phyloP scores from a whole-genome alignment of 92 coral and sea anemone genomes.

The Pocillopora meandrina region DNA sequence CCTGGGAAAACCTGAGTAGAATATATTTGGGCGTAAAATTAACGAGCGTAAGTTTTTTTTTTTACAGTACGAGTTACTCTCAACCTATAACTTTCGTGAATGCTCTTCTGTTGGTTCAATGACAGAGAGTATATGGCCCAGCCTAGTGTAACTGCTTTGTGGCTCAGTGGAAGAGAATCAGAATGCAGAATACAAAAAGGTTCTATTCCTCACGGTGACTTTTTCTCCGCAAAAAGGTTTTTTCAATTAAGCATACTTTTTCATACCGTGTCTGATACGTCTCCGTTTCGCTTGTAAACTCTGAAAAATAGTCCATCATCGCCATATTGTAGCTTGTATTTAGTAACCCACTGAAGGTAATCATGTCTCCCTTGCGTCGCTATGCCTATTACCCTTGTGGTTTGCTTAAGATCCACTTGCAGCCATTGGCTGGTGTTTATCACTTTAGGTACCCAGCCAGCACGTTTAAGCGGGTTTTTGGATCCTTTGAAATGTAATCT shows the following conservation, averaged over 20 bases:
- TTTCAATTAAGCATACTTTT: not conserved
- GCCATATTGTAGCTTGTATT: constrained; percentile 44
- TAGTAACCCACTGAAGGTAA: constrained; percentile 43
- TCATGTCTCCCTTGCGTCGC: constrained; percentile 53
- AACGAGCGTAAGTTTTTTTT: too few species aligned
- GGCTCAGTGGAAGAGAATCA: too few species aligned
- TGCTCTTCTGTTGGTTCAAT: not conserved
- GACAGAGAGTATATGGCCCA: too few species aligned
- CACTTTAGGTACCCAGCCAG: constrained; percentile 27
- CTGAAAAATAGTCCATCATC: constrained; percentile 40
- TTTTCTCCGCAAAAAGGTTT: not conserved
- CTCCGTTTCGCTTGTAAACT: constrained; percentile 33
- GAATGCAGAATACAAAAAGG: too few species aligned
- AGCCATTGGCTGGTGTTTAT: constrained; percentile 48
- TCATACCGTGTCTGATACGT: constrained; percentile 11
- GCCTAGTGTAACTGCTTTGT: too few species aligned
- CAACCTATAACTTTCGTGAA: not conserved
- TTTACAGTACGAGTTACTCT: too few species aligned
- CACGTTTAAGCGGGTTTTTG: not conserved
- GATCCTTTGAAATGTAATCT: constrained; percentile 27
- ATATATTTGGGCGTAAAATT: not conserved
- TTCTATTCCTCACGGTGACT: not conserved
- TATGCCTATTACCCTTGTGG: constrained; percentile 17
- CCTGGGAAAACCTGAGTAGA: constrained; percentile 11
- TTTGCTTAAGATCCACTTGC: constrained; percentile 38